phyloP scores from a whole-genome alignment of 53 echinoderm and acorn worm species.

The Hippasteria phrygiana region DNA sequence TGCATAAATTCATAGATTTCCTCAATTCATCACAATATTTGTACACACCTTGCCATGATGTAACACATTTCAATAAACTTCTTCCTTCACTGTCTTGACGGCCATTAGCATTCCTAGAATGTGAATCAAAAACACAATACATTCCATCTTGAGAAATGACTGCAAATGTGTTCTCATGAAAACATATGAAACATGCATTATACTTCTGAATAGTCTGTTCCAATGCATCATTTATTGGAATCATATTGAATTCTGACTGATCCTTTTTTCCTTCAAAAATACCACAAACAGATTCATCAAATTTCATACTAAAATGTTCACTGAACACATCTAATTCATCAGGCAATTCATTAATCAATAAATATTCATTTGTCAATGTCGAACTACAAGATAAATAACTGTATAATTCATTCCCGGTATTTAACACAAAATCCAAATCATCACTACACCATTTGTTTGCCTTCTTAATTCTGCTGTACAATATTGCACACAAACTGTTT shows the following conservation, averaged over 20 bases:
- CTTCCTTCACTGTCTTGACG: neutral
- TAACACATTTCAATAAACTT: constrained; percentile 7
- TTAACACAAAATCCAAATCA: too few relatives aligned
- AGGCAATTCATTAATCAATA: constrained; percentile 36
- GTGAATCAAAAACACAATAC: constrained; percentile 38
- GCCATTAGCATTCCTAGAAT: constrained; percentile 14
- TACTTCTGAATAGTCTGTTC: too few relatives aligned
- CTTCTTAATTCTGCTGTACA: too few relatives aligned
- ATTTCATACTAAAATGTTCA: constrained; percentile 5
- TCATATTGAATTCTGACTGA: constrained; percentile 8
- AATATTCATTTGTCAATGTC: too few relatives aligned
- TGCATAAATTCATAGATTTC: neutral
- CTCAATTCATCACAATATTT: neutral
- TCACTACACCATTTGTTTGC: too few relatives aligned
- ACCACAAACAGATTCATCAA: constrained; percentile 17
- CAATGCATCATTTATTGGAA: neutral
- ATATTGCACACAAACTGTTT: too few relatives aligned
- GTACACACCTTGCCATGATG: neutral
- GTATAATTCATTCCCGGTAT: too few relatives aligned
- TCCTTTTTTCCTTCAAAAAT: neutral
- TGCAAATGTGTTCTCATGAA: constrained; percentile 18
- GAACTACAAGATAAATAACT: too few relatives aligned
- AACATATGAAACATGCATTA: too few relatives aligned
- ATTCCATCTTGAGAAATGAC: neutral
- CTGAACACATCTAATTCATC: neutral